Evolutionary conservation across 2,888 invertebrate genomes (phyloP), one percentile per base, ranked within the genome.

Genomic region (Mylabris sibirica): DNA sequence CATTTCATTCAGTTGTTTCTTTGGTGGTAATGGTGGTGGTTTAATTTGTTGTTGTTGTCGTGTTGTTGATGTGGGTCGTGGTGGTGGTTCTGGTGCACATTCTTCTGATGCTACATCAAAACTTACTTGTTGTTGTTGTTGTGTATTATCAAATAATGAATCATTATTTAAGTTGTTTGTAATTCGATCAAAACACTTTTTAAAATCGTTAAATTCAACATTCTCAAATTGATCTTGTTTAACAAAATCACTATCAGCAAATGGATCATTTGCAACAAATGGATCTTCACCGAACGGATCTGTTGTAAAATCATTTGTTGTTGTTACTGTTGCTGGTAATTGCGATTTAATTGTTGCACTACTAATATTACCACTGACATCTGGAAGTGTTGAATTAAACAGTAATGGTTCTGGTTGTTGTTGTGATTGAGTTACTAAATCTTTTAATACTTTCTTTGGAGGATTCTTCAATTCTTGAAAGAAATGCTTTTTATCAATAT

Each of bases 391-490:
- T 65, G 75, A 74, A 68, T 64, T 74, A 26, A 75, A 72, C 66
- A 67, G 73, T 67, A 74, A 71, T 30, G 74, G 57, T 71, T 74
- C 35, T 63, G 41, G 72, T 35, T 76, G 72, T 35, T 65, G 71
- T 57, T 72, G 71, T 49, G 70, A 44, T 60, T 70, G 73, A 44
- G 73, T 65, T 67, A 91, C 92, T 84, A 96, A 88, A 86, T 96
- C 96, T 87, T 96, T 95, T 79, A 96, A 89, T 73, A 94, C 93
- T 87, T 95, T 95, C 88, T 96, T 95, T 78, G 96, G 95, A 77
- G 96, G 96, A 87, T 96, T 96, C 88, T 96, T 96, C 82, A 96
- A 89, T 86, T 96, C 95, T 88, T 96, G 95, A 89, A 97, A 97
- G 89, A 97, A 97, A 87, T 95, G 94, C 89, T 96, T 96, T 87